Conservation (phyloP, 2,113 vertebrate genomes). For the Ceratotherium simum region DNA sequence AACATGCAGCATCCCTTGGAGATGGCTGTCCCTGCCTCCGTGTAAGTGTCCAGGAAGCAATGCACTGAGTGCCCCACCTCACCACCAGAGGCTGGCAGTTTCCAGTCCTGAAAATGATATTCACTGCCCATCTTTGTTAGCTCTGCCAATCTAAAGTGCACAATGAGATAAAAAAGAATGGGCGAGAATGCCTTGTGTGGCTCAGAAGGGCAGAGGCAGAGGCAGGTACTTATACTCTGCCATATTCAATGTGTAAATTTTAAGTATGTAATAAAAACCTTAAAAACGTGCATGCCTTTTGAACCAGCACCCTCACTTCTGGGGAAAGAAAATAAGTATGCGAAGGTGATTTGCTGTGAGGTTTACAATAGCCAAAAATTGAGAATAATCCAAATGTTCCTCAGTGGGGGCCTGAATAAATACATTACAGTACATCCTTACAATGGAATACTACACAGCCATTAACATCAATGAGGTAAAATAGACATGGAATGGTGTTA, state of each 20-base stretch:
- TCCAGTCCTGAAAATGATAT: not conserved
- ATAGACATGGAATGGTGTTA: not conserved
- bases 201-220: not conserved
- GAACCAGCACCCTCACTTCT: slow-evolving; percentile 13
- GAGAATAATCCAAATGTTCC: slow-evolving; percentile 15
- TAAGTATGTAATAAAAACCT: not conserved
- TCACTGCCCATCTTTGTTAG: not conserved
- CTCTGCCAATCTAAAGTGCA: not conserved
- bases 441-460: not conserved
- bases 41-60: not conserved
- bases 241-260: not conserved
- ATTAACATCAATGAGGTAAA: not conserved
- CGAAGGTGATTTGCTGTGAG: slow-evolving; percentile 33
- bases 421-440: not conserved
- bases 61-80: not conserved
- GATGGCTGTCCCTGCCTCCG: not conserved
- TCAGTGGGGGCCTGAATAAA: not conserved
- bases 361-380: not conserved
- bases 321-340: slow-evolving; percentile 22
- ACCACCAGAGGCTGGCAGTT: not conserved
- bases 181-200: not conserved
- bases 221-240: not conserved
- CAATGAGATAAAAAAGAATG: not conserved
- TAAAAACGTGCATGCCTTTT: not conserved
- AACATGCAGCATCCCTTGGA: not conserved